Base-by-base conservation (phyloP, 35 echinoderm and acorn worm species). In the Holothuria glaberrima region DNA sequence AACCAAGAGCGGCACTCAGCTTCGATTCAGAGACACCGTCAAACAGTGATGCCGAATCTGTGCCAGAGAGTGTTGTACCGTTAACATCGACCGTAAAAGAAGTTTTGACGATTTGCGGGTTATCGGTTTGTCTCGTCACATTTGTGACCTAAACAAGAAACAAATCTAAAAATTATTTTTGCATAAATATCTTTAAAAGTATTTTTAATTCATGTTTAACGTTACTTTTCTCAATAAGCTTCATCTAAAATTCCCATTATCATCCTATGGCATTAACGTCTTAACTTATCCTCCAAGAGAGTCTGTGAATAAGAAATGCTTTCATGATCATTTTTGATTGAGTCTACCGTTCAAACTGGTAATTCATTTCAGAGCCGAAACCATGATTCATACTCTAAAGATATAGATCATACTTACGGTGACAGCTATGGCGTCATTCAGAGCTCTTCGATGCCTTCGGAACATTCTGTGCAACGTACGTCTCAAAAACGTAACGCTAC, bases 31-130 rank as follows among this genome's bases (percentile, higher is more conserved):
- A 78, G 21, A 50, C 38, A 28, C 38, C n/a, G 6, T 30, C 9
- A 48, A 78, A 78, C 38, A 9, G n/a, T 3, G 38, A 78, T 25
- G 38, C 74, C 50, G 74, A 19, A 21, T 78, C 74, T 48, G 35
- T 25, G 0, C 41, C 44, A 19, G 41, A 9, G 6, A 48, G 74
- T 21, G 50, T 48, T 0, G 74, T 78, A 25, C 41, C 74, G 50
- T 78, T 78, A 14, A 78, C 25, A 48, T 78, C 74, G 10, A 78
- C 74, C 38, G 36, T 48, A 78, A 78, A 78, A 50, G 22, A 27
- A 54, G 74, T 48, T 0, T 78, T 48, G 12, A 78, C 36, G 50
- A 48, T 78, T 48, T 21, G 26, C 36, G 74, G 74, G 7, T 78
- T 38, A 7, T 48, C 38, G 3, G 25, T 12, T 12, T 78, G 44